These are phyloP conservation scores for Maccullochella peelii DNA, from an alignment of 2,113 vertebrate species.

Conservation along the genomic window DNA sequence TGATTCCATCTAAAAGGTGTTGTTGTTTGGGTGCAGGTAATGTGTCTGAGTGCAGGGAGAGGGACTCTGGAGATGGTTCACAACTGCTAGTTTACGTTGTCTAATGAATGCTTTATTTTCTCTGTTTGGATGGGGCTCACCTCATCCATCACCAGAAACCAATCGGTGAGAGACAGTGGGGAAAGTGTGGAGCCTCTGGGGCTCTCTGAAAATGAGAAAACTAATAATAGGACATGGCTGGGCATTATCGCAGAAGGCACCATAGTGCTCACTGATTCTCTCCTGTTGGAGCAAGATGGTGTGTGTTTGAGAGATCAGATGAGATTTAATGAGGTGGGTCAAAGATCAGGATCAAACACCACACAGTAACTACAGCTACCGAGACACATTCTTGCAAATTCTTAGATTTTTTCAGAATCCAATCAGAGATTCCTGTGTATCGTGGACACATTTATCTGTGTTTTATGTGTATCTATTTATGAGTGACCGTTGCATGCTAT, in stretches of 20 bases:
- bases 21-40: constrained; percentile 53
- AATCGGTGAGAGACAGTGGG: constrained; percentile 39
- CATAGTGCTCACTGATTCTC: constrained; percentile 15
- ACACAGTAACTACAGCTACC: not conserved
- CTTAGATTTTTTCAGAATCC: not conserved
- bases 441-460: not conserved
- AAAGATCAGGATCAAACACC: constrained; percentile 13
- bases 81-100: constrained; percentile 54
- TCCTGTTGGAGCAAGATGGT: not conserved
- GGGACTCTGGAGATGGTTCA: constrained; percentile 37
- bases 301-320: constrained; percentile 15
- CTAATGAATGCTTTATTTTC: constrained; percentile 70
- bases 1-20: constrained; percentile 51
- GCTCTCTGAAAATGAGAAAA: constrained; percentile 61
- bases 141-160: constrained; percentile 68
- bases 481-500: not conserved
- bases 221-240: constrained; percentile 47
- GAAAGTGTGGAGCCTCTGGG: constrained; percentile 28
- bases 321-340: constrained; percentile 18
- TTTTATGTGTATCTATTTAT: not conserved
- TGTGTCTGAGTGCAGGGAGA: constrained; percentile 48
- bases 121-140: constrained; percentile 35
- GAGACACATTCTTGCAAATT: not conserved
- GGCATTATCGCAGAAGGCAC: constrained; percentile 30
- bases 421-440: not conserved